Base-by-base conservation (phyloP, 2,888 invertebrate species). In the Abrostola tripartita region DNA sequence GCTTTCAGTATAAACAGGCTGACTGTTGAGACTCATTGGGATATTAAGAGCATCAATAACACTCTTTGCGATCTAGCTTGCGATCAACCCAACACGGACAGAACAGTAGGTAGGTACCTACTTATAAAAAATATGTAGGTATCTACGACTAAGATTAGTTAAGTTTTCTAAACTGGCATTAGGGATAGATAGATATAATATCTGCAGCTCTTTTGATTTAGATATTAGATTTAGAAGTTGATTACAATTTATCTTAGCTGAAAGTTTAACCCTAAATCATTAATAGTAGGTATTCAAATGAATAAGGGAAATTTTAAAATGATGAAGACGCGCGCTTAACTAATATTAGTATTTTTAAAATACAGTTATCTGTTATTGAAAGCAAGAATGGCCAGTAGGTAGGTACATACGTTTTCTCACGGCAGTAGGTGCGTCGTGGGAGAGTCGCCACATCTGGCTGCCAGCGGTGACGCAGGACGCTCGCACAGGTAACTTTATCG, bases 401-500 rank as follows among this genome's bases (percentile, higher is more conserved):
- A 50, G 49, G 5, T 42, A 42, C 42, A 55, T 44, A 35, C 10
- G 36, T 41, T 56, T 76, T 76, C 72, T 68, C 74, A 74, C 75
- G 79, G 61, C 61, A 59, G 58, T 57, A 58, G 68, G 65, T 67
- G 67, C 68, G 54, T 37, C 63, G 65, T 54, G 64, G 69, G 78
- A 81, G 81, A 66, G 62, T 52, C 50, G 61, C 58, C 66, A 81
- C 88, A 88, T 87, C 86, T 88, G 88, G 87, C 73, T 65, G 65
- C 77, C 87, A 85, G 71, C 71, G 71, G 60, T 55, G 61, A 55
- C 47, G 52, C 56, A 24, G 57, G 61, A 52, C 60, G 59, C 65
- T 55, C 12, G 74, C 64, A 72, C 88, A 88, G 88, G 88, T 88
- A 88, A 84, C 79, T 73, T 82, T 73, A 84, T 81, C 71, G 81